Conservation (phyloP, 1,140 invertebrate species). For the Drosophila saltans region DNA sequence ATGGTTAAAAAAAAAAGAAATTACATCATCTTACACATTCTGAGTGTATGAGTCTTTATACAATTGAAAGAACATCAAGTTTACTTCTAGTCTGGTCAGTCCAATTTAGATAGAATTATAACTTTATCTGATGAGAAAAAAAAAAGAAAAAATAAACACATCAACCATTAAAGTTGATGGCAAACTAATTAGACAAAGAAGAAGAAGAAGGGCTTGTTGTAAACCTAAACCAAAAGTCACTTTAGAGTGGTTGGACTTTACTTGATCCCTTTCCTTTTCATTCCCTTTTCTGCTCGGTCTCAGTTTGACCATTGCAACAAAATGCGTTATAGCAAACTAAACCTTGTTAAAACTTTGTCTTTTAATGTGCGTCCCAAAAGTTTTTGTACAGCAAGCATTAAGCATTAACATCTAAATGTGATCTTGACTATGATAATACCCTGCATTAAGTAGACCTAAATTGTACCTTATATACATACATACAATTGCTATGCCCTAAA, state of each 20-base stretch:
- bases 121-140: neutral
- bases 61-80: conserved; percentile 14
- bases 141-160: neutral
- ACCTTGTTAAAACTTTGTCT: conserved; percentile 6
- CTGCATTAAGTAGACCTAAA: no score
- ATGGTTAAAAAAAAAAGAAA: conserved; percentile 28
- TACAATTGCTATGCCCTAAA: no score
- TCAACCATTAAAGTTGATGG: neutral
- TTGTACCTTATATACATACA: no score
- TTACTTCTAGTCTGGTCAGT: neutral
- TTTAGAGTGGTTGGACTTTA: neutral
- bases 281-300: no score
- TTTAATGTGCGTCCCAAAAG: neutral
- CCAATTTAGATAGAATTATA: conserved; percentile 22
- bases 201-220: neutral
- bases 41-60: neutral
- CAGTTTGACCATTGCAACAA: neutral
- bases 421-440: no score
- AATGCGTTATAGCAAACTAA: neutral
- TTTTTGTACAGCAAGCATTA: no score
- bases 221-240: neutral
- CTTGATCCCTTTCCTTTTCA: no score
- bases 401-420: no score
- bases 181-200: no score
- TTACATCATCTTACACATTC: conserved; percentile 38